phyloP scores from a whole-genome alignment of 2,888 invertebrate genomes.

The Drosophila recens region DNA sequence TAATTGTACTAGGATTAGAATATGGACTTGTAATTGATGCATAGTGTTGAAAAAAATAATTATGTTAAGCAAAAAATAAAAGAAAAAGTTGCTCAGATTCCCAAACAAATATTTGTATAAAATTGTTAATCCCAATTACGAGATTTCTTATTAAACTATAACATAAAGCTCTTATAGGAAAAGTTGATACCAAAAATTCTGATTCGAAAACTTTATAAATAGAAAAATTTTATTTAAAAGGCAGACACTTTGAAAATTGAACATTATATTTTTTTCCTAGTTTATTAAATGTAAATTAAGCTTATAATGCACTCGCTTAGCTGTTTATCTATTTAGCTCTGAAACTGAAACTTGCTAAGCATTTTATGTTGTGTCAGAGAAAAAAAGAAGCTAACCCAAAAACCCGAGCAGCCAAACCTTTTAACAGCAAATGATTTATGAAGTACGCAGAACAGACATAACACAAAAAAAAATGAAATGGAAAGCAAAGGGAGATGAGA shows the following conservation, averaged over 20 bases:
- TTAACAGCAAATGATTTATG: constrained; percentile 76
- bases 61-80: too few species aligned
- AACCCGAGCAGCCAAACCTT: constrained; percentile 63
- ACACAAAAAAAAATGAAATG: neutral
- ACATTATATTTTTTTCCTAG: neutral
- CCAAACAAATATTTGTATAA: too few species aligned
- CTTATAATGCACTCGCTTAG: constrained; percentile 36
- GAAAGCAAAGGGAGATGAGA: neutral
- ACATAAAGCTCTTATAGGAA: too few species aligned
- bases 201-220: too few species aligned
- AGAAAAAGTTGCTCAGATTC: too few species aligned
- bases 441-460: constrained; percentile 54
- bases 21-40: neutral
- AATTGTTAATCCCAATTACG: too few species aligned
- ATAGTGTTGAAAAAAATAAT: neutral
- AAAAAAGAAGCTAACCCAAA: constrained; percentile 9
- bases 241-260: too few species aligned
- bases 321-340: constrained; percentile 52
- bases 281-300: constrained; percentile 12
- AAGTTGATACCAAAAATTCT: too few species aligned
- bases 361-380: constrained; percentile 55
- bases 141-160: too few species aligned
- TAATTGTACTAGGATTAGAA: too few species aligned
- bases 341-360: constrained; percentile 16
- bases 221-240: too few species aligned